Conservation (phyloP, 2,797 vertebrate species). For the Scolopax bukidnonensis region DNA sequence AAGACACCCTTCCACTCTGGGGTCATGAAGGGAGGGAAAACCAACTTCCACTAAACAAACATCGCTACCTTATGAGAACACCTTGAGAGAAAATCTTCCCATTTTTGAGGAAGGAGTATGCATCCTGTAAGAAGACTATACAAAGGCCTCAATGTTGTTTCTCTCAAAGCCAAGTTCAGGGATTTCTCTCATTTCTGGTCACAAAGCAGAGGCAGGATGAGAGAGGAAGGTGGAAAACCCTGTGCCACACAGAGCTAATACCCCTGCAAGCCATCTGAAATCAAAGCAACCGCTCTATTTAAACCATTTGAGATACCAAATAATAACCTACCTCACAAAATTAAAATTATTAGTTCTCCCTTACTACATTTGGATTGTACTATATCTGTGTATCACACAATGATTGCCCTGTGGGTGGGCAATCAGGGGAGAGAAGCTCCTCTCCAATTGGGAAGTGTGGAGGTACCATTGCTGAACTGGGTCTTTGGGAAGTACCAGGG, state of each 20-base stretch:
- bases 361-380: neutral
- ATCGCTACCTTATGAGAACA: neutral
- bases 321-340: neutral
- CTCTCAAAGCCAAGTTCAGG: neutral
- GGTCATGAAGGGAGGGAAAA: neutral
- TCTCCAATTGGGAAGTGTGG: neutral
- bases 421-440: neutral
- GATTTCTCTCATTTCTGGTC: neutral
- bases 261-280: neutral
- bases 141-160: neutral
- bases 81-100: neutral
- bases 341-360: neutral
- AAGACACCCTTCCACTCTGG: neutral
- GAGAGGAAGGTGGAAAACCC: neutral
- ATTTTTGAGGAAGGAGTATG: neutral
- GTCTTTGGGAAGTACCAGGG: neutral
- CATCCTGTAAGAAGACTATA: neutral
- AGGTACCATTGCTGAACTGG: neutral
- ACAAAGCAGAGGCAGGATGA: neutral
- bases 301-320: neutral
- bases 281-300: neutral
- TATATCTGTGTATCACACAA: neutral
- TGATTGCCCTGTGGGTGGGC: neutral
- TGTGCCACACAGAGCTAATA: too few species aligned
- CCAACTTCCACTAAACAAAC: neutral